Conservation (phyloP, 1,140 invertebrate species). For the Eueides isabella region DNA sequence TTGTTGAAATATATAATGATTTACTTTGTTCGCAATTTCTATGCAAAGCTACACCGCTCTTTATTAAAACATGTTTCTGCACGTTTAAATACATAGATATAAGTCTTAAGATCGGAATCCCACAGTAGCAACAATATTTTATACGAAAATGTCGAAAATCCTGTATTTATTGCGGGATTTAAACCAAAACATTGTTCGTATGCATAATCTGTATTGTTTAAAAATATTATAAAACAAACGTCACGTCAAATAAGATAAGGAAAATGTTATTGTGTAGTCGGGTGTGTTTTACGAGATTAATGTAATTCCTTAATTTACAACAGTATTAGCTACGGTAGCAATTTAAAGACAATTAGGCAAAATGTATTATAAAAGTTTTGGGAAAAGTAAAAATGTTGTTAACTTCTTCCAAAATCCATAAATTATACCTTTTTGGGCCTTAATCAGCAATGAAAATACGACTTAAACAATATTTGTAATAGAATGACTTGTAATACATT, state of each 20-base stretch:
- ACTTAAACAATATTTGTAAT: background rate
- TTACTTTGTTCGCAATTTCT: too few species aligned
- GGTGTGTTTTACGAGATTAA: constrained; percentile 22
- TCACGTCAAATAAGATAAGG: background rate
- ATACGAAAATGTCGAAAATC: background rate
- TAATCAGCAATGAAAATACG: too few species aligned
- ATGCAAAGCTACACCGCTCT: background rate
- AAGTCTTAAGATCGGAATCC: background rate
- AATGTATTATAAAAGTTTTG: background rate
- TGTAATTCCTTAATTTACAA: constrained; percentile 24
- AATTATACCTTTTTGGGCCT: too few species aligned
- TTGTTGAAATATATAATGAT: background rate
- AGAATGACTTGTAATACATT: background rate
- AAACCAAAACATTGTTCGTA: constrained; percentile 8
- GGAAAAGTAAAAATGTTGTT: background rate
- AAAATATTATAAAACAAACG: constrained; percentile 4
- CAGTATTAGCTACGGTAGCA: constrained; percentile 16
- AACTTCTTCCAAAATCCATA: background rate
- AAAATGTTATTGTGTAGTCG: constrained; percentile 10
- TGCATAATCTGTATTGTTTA: constrained; percentile 15
- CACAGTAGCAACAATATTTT: background rate
- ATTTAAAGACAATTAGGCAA: constrained; percentile 10
- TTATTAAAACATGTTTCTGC: background rate
- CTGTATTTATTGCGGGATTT: background rate
- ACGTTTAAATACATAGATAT: background rate